Evolutionary conservation across 2,113 vertebrate genomes (phyloP).

Genomic region (Macrotis lagotis): DNA sequence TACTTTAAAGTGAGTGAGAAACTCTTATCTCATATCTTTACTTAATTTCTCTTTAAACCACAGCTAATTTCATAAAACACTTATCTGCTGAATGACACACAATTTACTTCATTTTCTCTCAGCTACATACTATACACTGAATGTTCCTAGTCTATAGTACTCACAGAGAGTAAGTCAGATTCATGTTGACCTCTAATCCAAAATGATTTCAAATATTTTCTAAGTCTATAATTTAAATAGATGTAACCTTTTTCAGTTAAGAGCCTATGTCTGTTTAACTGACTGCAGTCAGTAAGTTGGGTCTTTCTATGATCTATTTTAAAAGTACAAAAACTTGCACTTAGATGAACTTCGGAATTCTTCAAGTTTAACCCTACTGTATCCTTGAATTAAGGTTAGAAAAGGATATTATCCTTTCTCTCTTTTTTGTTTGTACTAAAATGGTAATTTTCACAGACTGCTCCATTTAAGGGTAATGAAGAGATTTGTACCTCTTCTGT

Average conservation of each 20-base stretch:
- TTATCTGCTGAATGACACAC: conserved; percentile 25
- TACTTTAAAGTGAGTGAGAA: background rate
- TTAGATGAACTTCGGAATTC: conserved; percentile 23
- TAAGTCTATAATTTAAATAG: conserved; percentile 17
- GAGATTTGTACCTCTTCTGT: background rate
- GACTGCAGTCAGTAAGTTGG: conserved; percentile 3
- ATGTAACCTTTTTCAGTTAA: background rate
- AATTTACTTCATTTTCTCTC: background rate
- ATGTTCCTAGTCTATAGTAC: background rate
- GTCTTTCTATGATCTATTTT: background rate
- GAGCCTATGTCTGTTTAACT: background rate
- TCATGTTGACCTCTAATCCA: background rate
- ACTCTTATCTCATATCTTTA: conserved; percentile 7
- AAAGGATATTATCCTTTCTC: conserved; percentile 5
- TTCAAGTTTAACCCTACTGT: background rate
- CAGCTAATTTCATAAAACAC: conserved; percentile 12
- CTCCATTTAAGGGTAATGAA: background rate
- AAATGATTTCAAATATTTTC: background rate
- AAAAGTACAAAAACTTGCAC: no score
- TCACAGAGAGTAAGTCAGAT: conserved; percentile 28
- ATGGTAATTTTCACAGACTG: background rate
- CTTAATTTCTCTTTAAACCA: conserved; percentile 13
- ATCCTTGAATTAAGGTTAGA: conserved; percentile 13
- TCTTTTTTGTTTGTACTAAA: background rate
- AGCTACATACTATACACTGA: conserved; percentile 15